A percentile compares a stretch with the other conserved stretches of the same genome.
Conservation (phyloP, 2,797 vertebrate genomes). For the Aulostomus chinensis region DNA sequence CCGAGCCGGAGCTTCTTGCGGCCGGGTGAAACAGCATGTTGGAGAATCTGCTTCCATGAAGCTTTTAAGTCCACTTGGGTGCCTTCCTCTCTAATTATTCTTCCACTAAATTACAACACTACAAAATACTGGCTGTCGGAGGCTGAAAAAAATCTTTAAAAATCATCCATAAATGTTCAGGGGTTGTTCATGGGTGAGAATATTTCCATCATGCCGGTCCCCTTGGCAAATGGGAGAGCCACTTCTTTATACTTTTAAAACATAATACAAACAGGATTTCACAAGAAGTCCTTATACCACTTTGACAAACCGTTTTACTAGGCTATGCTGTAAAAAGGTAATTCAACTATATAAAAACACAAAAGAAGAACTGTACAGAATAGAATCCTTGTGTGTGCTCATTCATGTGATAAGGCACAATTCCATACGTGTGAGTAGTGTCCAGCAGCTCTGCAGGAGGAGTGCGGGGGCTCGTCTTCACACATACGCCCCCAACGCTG, state of each 20-base stretch:
- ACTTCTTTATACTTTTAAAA: slow-evolving; percentile 41
- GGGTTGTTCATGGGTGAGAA: slow-evolving; percentile 17
- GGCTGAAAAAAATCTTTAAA: not conserved
- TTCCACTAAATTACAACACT: slow-evolving; percentile 40
- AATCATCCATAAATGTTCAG: slow-evolving; percentile 12
- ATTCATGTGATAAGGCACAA: slow-evolving; percentile 83
- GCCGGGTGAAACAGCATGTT: slow-evolving; percentile 9
- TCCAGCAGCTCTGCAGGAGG: slow-evolving; percentile 26
- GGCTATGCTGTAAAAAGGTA: slow-evolving; percentile 64
- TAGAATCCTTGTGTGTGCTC: slow-evolving; percentile 71
- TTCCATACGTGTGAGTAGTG: slow-evolving; percentile 68
- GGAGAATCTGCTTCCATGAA: slow-evolving; percentile 13
- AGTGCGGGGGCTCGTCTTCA: slow-evolving; percentile 68
- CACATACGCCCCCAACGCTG: slow-evolving; percentile 94
- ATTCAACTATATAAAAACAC: slow-evolving; percentile 55
- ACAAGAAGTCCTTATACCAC: slow-evolving; percentile 25
- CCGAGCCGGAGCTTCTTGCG: slow-evolving; percentile 20
- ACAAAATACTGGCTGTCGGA: slow-evolving; percentile 43
- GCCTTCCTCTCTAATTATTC: slow-evolving; percentile 18
- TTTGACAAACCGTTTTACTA: slow-evolving; percentile 32
- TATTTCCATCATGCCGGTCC: slow-evolving; percentile 11
- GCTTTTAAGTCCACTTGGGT: slow-evolving; percentile 34
- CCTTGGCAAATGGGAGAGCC: slow-evolving; percentile 9
- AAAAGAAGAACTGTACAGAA: slow-evolving; percentile 70
- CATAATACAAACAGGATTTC: slow-evolving; percentile 40